Evolutionary conservation across 2,797 vertebrate genomes (phyloP), one percentile per base, ranked within the genome.

Genomic region (Rachycentron canadum): DNA sequence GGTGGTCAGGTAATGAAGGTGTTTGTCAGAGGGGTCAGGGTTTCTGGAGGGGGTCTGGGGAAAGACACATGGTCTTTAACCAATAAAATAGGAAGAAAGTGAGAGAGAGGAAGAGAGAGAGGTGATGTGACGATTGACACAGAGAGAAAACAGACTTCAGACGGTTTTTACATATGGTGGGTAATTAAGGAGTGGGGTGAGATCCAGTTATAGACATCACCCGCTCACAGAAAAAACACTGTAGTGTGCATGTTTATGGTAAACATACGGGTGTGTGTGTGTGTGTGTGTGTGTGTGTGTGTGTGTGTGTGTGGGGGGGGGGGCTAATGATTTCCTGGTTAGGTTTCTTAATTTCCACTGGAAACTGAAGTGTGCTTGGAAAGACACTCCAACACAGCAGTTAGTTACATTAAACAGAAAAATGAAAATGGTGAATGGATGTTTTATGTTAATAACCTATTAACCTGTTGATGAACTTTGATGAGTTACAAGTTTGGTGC

Each of bases 1-100:
- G 88, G 82, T 71, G 83, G 49, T 69, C 78, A 50, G 70, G 49
- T 88, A 88, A 89, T 85, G 82, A 84, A 60, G 30, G 73, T 63
- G 75, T 70, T 74, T 66, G 55, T 85, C 74, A n/a, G 67, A 59
- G 78, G 78, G 76, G 69, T 83, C 73, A 65, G 78, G 62, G 59
- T 63, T 34, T 76, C 73, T 66, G 71, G 75, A 82, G 84, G 75
- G 67, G 71, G 65, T 74, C 80, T 71, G 65, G 38, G 69, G 34
- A 74, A 26, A 61, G 56, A 73, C 50, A 34, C 10, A 0, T 13
- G 1, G 47, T 13, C 64, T 57, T 80, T 64, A 63, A 21, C 73
- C 58, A 70, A 45, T 72, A 65, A 72, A 28, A 41, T 47, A 60
- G 17, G 49, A 38, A 69, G 61, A 65, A 53, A 30, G 41, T 53